Percentiles rank a stretch among this genome's conserved stretches.
These are phyloP conservation scores for Chironomus striatipennis DNA, from an alignment of 1,140 invertebrate species.

Conservation along the genomic window DNA sequence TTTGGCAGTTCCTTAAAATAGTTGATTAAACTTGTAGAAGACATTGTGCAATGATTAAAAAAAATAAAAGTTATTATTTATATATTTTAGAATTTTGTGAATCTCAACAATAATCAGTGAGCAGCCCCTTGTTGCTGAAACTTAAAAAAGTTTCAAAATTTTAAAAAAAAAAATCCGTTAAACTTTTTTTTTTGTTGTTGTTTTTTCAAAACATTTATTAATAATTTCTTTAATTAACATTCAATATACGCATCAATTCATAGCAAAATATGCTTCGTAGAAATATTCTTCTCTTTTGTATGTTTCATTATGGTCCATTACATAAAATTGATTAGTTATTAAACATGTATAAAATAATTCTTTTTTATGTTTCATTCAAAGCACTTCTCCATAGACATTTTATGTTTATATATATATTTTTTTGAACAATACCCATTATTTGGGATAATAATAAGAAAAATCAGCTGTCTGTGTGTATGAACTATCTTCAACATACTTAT, in stretches of 20 bases:
- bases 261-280: neutral
- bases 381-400: neutral
- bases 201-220: neutral
- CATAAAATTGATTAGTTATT: slow-evolving; percentile 4
- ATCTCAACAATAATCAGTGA: too few relatives aligned
- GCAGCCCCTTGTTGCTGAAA: too few relatives aligned
- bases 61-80: too few relatives aligned
- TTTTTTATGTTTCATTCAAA: too few relatives aligned
- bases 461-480: too few relatives aligned
- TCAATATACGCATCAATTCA: neutral
- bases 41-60: too few relatives aligned
- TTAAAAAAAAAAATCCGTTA: neutral
- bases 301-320: neutral
- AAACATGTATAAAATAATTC: neutral
- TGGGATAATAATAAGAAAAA: too few relatives aligned
- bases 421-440: neutral
- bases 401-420: neutral
- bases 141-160: neutral
- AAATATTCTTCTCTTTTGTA: neutral
- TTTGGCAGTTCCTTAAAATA: neutral
- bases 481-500: too few relatives aligned
- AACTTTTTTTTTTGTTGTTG: neutral
- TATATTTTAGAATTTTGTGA: too few relatives aligned
- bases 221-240: too few relatives aligned
- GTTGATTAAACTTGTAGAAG: neutral